Evolutionary conservation across 2,888 invertebrate genomes (phyloP).

Genomic region (Apotomis betuletana): DNA sequence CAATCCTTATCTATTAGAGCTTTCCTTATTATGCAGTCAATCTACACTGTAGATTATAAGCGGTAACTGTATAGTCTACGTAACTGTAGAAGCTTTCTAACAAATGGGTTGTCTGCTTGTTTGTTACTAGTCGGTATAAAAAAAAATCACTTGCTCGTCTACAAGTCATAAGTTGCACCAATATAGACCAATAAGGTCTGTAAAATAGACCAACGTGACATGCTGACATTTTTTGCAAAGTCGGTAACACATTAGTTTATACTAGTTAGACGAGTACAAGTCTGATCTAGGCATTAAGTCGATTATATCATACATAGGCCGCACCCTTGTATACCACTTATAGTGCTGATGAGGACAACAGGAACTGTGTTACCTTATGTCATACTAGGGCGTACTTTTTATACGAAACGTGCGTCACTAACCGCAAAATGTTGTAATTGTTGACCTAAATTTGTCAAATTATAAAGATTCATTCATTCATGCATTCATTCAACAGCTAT

Average conservation of each 20-base stretch:
- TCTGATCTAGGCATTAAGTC: conserved; percentile 2
- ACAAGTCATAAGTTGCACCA: background rate
- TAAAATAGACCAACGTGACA: background rate
- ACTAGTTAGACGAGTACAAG: conserved; percentile 5
- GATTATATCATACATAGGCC: conserved; percentile 13
- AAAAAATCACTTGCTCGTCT: too few species aligned
- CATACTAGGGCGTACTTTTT: background rate
- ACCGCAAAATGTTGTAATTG: too few species aligned
- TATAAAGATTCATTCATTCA: too few species aligned
- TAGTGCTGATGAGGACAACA: background rate
- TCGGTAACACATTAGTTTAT: background rate
- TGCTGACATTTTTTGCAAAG: conserved; percentile 1
- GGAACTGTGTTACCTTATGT: background rate
- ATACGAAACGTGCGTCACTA: too few species aligned
- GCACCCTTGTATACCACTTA: conserved; percentile 12
- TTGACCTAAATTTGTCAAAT: too few species aligned
- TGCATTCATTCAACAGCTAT: too few species aligned
- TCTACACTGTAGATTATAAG: too few species aligned
- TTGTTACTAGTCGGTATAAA: background rate
- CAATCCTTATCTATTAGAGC: too few species aligned
- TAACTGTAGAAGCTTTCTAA: too few species aligned
- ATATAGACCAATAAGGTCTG: background rate
- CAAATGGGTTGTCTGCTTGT: background rate
- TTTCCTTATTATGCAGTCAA: too few species aligned
- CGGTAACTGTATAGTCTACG: too few species aligned